Percentiles rank a stretch among this genome's conserved stretches.
phyloP scores from a whole-genome alignment of 2,113 vertebrate genomes.

The Zapornia atra region DNA sequence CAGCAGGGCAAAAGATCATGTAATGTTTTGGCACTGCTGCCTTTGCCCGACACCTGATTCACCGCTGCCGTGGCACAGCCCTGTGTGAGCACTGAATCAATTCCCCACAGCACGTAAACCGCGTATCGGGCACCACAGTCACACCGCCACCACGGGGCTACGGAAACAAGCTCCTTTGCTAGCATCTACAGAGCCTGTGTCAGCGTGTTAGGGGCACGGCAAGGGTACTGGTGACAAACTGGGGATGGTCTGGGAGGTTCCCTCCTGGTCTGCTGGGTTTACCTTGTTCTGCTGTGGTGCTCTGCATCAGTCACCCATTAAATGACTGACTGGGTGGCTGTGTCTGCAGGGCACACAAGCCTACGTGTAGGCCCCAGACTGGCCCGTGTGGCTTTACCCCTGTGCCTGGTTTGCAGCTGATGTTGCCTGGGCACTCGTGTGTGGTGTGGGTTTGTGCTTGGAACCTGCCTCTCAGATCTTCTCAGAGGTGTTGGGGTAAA shows the following conservation, averaged over 20 bases:
- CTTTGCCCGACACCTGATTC: constrained; percentile 44
- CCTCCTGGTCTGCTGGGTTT: not conserved
- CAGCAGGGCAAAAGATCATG: not conserved
- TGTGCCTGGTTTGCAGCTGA: not conserved
- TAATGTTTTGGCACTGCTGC: not conserved
- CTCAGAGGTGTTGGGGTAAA: not conserved
- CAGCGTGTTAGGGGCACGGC: not conserved
- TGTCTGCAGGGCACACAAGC: not conserved
- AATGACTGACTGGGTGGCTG: not conserved
- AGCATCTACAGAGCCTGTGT: not conserved
- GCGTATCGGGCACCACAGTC: not conserved
- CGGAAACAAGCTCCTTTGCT: not conserved
- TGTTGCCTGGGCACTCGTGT: not conserved
- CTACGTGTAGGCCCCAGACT: not conserved
- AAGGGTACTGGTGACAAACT: not conserved
- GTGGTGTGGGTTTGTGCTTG: not conserved
- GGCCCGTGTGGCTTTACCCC: not conserved
- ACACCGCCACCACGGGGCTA: not conserved
- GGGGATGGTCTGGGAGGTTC: not conserved
- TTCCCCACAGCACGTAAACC: not conserved
- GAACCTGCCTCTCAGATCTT: too few relatives aligned
- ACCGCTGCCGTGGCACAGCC: constrained; percentile 11
- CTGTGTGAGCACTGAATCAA: not conserved
- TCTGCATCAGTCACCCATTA: not conserved
- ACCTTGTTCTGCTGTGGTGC: not conserved